Base-by-base conservation (phyloP, 2,797 vertebrate genomes). In the Pantherophis vulpinus region DNA sequence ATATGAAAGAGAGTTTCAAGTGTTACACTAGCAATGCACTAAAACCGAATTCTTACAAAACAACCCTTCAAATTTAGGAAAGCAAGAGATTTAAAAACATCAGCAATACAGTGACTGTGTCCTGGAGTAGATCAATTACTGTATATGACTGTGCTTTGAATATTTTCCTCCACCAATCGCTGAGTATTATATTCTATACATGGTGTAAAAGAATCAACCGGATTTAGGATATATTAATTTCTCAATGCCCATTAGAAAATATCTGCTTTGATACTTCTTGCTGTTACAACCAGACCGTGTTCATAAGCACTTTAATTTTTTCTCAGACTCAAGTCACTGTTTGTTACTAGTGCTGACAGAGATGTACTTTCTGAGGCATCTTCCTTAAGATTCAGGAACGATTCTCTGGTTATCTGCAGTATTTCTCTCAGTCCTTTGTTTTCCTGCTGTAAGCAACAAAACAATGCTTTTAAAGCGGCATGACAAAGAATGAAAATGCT, bases 331-430 rank as follows among this genome's bases (percentile, higher is more conserved):
- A 98, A 91, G 86, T 99, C 99, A 18, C 98, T 97, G 88, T 97
- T 99, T 91, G 98, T 99, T 93, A 99, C 97, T 83, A 99, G 95
- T 1, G 98, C 98, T 1, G 99, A 99, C 89, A 99, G 97, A 8
- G 99, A 99, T 0, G 98, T 98, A 97, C 97, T 98, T 94, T 99
- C 99, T 0, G 98, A 98, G 0, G 94, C 93, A 23, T 99, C 99
- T 0, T 99, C 99, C 95, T 98, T 98, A 66, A 99, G 98, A 90
- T 98, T 97, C 95, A 99, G 97, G 96, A 99, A 99, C 0, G 99
- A 99, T 95, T 99, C 99, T 29, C 98, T 98, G 91, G 99, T 99
- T 97, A 99, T 99, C 94, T 99, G 99, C 95, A 99, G 98, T 93
- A 99, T 98, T 97, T 99, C 99, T 95, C 99, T 97, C 89, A 99